Conservation (phyloP, 2,797 vertebrate species). For the Esox masquinongy region DNA sequence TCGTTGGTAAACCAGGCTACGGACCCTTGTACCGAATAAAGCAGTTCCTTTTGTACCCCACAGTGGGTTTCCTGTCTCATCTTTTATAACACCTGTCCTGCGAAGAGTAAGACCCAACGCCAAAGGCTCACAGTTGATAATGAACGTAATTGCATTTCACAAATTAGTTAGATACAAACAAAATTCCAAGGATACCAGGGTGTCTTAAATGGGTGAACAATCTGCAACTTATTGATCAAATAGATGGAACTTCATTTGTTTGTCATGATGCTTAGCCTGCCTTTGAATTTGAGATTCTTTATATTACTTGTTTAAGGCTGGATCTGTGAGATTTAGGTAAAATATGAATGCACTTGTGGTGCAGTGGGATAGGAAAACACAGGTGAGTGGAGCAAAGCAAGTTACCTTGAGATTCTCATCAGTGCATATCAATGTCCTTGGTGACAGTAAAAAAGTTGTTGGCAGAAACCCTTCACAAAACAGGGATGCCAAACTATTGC, state of each 20-base stretch:
- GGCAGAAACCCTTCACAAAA: background rate
- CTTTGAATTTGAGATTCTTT: background rate
- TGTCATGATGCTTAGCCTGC: background rate
- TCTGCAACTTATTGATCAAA: background rate
- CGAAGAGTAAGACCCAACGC: too few species aligned
- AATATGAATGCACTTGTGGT: background rate
- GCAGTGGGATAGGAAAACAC: background rate
- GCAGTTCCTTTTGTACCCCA: too few species aligned
- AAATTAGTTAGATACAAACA: too few species aligned
- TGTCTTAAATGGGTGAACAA: background rate
- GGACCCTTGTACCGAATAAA: too few species aligned
- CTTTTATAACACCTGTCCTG: too few species aligned
- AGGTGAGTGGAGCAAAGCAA: slow-evolving; percentile 3
- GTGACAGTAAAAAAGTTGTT: slow-evolving; percentile 1
- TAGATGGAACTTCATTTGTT: too few species aligned
- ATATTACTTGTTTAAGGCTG: background rate
- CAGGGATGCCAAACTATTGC: background rate
- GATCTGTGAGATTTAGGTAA: background rate
- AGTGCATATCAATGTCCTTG: slow-evolving; percentile 22
- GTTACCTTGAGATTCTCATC: background rate
- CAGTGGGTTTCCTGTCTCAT: too few species aligned
- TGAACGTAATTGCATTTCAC: too few species aligned
- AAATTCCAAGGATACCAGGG: too few species aligned
- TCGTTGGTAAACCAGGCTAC: too few species aligned
- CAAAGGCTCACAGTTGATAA: too few species aligned